A percentile compares a stretch with the other conserved stretches of the same genome.
These are phyloP conservation scores for Pelmatolapia mariae DNA, from an alignment of 2,113 vertebrate species.

Conservation along the genomic window DNA sequence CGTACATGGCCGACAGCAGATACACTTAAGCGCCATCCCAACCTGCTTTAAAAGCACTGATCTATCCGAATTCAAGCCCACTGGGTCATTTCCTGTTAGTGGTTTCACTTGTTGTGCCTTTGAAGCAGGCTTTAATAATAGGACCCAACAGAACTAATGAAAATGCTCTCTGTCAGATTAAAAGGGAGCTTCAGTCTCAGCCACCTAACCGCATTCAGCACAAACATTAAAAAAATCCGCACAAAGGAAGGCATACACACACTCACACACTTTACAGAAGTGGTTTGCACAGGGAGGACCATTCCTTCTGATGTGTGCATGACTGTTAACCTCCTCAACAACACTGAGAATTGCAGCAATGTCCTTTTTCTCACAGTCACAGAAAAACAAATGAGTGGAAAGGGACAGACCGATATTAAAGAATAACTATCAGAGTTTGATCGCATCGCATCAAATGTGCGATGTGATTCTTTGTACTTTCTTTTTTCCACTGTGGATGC, in stretches of 20 bases:
- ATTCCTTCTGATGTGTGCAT: conserved; percentile 63
- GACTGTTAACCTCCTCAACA: conserved; percentile 48
- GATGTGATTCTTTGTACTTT: background rate
- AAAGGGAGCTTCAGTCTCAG: conserved; percentile 69
- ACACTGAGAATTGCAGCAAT: conserved; percentile 34
- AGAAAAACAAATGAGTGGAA: background rate
- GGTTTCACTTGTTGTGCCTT: conserved; percentile 74
- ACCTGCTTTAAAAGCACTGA: conserved; percentile 27
- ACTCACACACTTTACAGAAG: conserved; percentile 55
- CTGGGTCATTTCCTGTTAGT: conserved; percentile 70
- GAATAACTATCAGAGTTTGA: background rate
- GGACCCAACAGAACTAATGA: conserved; percentile 75
- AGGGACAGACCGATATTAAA: background rate
- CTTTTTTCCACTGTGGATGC: conserved; percentile 6
- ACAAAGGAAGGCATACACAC: conserved; percentile 11
- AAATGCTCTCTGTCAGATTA: conserved; percentile 74
- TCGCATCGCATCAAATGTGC: background rate
- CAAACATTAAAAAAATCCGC: conserved; percentile 49
- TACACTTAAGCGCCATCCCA: background rate
- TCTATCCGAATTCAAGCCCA: conserved; percentile 40
- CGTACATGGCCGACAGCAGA: background rate
- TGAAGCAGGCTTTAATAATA: conserved; percentile 73
- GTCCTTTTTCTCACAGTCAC: conserved; percentile 16
- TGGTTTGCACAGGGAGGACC: conserved; percentile 62
- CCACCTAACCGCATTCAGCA: conserved; percentile 57